Percentiles rank a stretch among this genome's conserved stretches.
Conservation (phyloP, 2,113 vertebrate species). For the Sapajus apella region DNA sequence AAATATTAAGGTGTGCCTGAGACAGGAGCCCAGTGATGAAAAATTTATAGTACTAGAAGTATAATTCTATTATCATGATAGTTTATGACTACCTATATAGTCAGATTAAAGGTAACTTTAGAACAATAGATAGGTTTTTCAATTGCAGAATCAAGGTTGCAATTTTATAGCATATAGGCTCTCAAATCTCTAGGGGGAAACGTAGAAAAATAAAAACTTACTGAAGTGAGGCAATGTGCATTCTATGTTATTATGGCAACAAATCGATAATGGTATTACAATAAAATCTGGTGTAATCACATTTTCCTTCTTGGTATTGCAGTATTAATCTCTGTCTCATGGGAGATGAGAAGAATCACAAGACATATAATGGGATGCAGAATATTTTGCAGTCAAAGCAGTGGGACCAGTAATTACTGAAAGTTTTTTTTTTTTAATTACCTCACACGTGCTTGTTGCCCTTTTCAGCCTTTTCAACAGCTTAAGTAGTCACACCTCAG, state of each 20-base stretch:
- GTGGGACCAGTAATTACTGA: slow-evolving; percentile 23
- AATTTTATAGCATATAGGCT: slow-evolving; percentile 62
- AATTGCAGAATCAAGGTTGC: slow-evolving; percentile 19
- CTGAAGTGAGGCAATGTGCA: slow-evolving; percentile 63
- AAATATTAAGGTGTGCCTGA: slow-evolving; percentile 31
- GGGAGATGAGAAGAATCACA: neutral
- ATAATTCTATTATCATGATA: neutral
- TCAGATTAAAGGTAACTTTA: slow-evolving; percentile 55
- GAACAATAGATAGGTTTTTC: slow-evolving; percentile 60
- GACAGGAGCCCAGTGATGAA: neutral
- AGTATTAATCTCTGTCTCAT: slow-evolving; percentile 60
- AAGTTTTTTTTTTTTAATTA: slow-evolving; percentile 36
- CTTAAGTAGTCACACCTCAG: neutral
- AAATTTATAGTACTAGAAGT: neutral
- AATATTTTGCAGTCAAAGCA: slow-evolving; percentile 35
- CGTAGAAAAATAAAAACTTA: slow-evolving; percentile 65
- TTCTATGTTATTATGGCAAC: slow-evolving; percentile 63
- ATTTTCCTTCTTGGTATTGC: slow-evolving; percentile 52
- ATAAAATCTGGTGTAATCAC: slow-evolving; percentile 67
- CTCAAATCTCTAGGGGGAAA: slow-evolving; percentile 62
- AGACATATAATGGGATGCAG: slow-evolving; percentile 41
- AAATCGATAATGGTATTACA: slow-evolving; percentile 71
- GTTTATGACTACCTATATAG: neutral
- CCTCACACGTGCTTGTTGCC: slow-evolving; percentile 25
- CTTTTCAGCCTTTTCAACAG: slow-evolving; percentile 19